These are phyloP conservation scores for Wiebesia pumilae DNA, from an alignment of 1,140 invertebrate species.

Conservation along the genomic window DNA sequence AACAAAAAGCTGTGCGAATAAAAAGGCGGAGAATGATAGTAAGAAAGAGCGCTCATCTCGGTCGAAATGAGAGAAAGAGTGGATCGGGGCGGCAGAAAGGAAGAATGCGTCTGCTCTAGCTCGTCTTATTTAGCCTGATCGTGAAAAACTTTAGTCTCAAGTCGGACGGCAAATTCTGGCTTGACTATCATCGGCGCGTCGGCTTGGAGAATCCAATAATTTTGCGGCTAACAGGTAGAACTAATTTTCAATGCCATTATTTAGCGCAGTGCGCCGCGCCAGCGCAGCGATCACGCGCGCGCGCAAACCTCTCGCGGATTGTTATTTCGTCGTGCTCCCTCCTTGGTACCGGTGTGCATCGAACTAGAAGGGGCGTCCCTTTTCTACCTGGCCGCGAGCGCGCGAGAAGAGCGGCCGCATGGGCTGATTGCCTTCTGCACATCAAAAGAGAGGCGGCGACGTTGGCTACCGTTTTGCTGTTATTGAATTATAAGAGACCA, in stretches of 20 bases:
- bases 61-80: not conserved
- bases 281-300: not conserved
- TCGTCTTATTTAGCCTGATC: slow-evolving; percentile 7
- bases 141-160: slow-evolving; percentile 20
- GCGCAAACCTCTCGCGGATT: slow-evolving; percentile 38
- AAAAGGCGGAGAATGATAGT: slow-evolving; percentile 7
- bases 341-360: not conserved
- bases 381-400: slow-evolving; percentile 28
- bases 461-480: slow-evolving; percentile 52
- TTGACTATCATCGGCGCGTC: slow-evolving; percentile 21
- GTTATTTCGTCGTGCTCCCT: slow-evolving; percentile 40
- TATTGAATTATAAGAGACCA: slow-evolving; percentile 53
- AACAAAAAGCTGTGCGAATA: slow-evolving; percentile 1
- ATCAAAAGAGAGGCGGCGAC: slow-evolving; percentile 52
- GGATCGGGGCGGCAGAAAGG: no score
- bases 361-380: slow-evolving; percentile 34
- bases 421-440: slow-evolving; percentile 50
- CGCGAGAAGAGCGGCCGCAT: slow-evolving; percentile 12
- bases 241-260: slow-evolving; percentile 55
- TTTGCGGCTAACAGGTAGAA: slow-evolving; percentile 51
- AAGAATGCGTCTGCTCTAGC: not conserved
- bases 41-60: not conserved
- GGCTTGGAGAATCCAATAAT: slow-evolving; percentile 44
- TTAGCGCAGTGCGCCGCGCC: slow-evolving; percentile 41
- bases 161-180: not conserved